Percentiles rank a stretch among this genome's conserved stretches.
Conservation (phyloP, 2,113 vertebrate genomes). For the Entelurus aequoreus region DNA sequence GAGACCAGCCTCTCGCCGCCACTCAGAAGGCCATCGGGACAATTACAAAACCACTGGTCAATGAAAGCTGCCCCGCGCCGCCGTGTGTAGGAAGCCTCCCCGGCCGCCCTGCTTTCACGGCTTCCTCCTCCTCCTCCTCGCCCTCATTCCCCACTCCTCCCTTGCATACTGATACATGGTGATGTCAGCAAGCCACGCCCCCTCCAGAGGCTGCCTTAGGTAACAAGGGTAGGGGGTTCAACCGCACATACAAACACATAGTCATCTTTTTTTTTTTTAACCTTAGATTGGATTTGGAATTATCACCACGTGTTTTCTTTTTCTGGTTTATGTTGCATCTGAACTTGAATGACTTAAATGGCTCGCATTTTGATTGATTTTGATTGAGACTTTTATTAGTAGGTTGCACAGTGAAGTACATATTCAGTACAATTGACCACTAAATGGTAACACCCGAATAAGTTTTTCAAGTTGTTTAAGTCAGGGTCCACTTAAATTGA, state of each 20-base stretch:
- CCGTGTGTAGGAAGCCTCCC: conserved; percentile 30
- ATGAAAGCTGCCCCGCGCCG: conserved; percentile 37
- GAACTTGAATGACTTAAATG: too few species aligned
- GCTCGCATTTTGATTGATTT: too few species aligned
- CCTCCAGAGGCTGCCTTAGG: conserved; percentile 55
- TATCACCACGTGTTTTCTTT: too few species aligned
- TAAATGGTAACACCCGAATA: too few species aligned
- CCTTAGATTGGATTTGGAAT: not conserved
- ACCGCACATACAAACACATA: conserved; percentile 7
- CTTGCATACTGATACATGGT: conserved; percentile 45
- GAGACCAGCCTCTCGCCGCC: conserved; percentile 16
- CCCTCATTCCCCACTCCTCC: conserved; percentile 10
- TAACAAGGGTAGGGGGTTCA: conserved; percentile 56
- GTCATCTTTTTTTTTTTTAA: not conserved
- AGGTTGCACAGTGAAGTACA: too few species aligned
- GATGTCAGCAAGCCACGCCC: conserved; percentile 55
- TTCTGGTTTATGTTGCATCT: too few species aligned
- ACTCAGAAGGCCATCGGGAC: conserved; percentile 57
- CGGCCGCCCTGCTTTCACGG: not conserved
- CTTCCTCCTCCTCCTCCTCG: conserved; percentile 33
- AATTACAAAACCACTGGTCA: conserved; percentile 69
- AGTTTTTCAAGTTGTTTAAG: too few species aligned
- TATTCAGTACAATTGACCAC: too few species aligned
- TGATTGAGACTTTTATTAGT: too few species aligned
- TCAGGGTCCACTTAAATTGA: too few species aligned